Evolutionary conservation across 2,797 vertebrate genomes (phyloP), one percentile per base, ranked within the genome.

Genomic region (Hydrocynus forskahlii): DNA sequence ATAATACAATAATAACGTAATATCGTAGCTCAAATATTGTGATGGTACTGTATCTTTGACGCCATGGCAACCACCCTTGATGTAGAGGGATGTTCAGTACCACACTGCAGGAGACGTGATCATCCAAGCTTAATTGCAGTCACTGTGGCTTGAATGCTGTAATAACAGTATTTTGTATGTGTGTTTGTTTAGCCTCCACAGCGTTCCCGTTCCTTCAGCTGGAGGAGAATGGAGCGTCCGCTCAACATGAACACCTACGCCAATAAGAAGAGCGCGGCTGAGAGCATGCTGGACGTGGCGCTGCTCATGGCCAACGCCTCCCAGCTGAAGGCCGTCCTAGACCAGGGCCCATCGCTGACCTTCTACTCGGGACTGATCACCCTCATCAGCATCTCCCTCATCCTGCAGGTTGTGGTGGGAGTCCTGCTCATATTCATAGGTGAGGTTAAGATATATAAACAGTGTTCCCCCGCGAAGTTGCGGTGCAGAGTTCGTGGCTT

Each of bases 281-380:
- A 99, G 88, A 99, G 97, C 93, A 99, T 99, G 98, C 89, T 99
- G 93, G 98, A 99, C 77, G 90, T 99, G 1, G 98, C 98, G 0
- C 91, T 99, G 70, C 95, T 99, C 74, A 97, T 99, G 97, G 98
- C 98, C 54, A 99, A 99, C 0, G 97, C 98, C 0, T 98, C 98
- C 0, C 98, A 99, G 92, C 94, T 99, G 84, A 99, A 99, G 87
- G 96, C 96, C 0, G 96, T 99, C 59, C 75, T 99, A 78, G 95
- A 96, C 62, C 95, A 99, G 83, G 97, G 97, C 4, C 83, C 95
- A 0, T 40, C 72, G 0, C 96, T 96, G 64, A 87, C 76, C 86
- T 98, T 97, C 90, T 99, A 96, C 1, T 0, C 89, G 2, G 94
- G 96, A 0, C 93, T 99, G 16, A 93, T 99, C 57, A 4, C 89